Percentiles rank a stretch among this genome's conserved stretches.
phyloP scores from a whole-genome alignment of 2,888 invertebrate species.

The Oxycera nigricornis region DNA sequence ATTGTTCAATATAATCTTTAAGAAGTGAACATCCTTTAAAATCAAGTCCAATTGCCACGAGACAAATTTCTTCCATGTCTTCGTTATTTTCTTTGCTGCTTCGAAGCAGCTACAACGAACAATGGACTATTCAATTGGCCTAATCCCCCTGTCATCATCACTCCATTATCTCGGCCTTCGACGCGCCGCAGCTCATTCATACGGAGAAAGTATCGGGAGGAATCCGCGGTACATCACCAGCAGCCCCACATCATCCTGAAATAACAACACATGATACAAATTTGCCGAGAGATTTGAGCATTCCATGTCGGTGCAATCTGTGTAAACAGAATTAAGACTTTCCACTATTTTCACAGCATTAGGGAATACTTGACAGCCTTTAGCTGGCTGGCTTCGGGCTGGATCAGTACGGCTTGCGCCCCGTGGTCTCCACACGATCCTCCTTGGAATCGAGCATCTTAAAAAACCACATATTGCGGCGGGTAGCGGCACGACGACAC shows the following conservation, averaged over 20 bases:
- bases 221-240: slow-evolving; percentile 1
- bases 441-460: neutral
- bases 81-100: neutral
- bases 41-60: slow-evolving; percentile 12
- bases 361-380: slow-evolving; percentile 36
- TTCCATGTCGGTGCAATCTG: slow-evolving; percentile 34
- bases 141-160: slow-evolving; percentile 18
- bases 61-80: slow-evolving; percentile 6
- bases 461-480: neutral
- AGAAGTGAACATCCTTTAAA: no score
- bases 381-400: slow-evolving; percentile 17
- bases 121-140: neutral
- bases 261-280: slow-evolving; percentile 37
- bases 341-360: slow-evolving; percentile 35
- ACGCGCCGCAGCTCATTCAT: neutral
- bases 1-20: no score
- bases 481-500: neutral
- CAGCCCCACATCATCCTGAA: slow-evolving; percentile 21
- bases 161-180: neutral
- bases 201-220: slow-evolving; percentile 6
- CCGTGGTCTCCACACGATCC: slow-evolving; percentile 20
- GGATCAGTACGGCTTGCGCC: neutral
- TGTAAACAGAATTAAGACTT: slow-evolving; percentile 40
- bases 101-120: neutral
- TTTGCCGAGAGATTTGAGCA: slow-evolving; percentile 14